Base-by-base conservation (phyloP, 2,888 invertebrate species). In the Drosophila helvetica region DNA sequence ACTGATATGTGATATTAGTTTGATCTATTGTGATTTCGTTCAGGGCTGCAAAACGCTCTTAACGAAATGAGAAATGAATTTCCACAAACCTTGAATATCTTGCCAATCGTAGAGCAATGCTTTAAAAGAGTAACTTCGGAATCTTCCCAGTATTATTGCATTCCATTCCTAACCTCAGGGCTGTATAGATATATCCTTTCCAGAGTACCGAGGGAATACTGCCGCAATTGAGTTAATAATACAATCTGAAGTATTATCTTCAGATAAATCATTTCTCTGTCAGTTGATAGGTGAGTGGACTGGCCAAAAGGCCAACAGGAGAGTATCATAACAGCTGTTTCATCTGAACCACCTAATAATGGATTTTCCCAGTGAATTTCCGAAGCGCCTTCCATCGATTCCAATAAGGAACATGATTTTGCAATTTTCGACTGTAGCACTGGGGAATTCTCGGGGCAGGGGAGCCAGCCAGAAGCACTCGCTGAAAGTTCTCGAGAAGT, bases 21-120 rank as follows among this genome's bases (percentile, higher is more conserved):
- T 57, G 70, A 69, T 67, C 67, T 69, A 65, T 65, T 67, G 65
- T 68, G 65, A 65, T 67, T 65, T 67, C 25, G 33, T 55, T 54
- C 72, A 61, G 69, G 54, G 72, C 22, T 61, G 50, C 38, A 57
- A 27, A 4, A 27, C 9, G 1, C 19, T n/a, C 17, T 42, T 1
- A 38, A 2, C 15, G 8, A 15, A 15, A 15, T 3, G 47, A 9
- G 30, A 25, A 7, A 27, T 27, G 27, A 12, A 33, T 33, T 12
- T 5, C 12, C 33, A 10, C 3, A 10, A 33, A 4, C 10, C 12
- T 12, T 12, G 0, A 1, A 25, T 25, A 25, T 25, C 10, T 30
- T 10, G 3, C 3, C 0, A 30, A 3, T 38, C 15, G 15, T 15
- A n/a, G 38, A 6, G 6, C 15, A 15, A 15, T 6, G 15, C 6